Base-by-base conservation (phyloP, 2,797 vertebrate species). In the Taenioides sp. region DNA sequence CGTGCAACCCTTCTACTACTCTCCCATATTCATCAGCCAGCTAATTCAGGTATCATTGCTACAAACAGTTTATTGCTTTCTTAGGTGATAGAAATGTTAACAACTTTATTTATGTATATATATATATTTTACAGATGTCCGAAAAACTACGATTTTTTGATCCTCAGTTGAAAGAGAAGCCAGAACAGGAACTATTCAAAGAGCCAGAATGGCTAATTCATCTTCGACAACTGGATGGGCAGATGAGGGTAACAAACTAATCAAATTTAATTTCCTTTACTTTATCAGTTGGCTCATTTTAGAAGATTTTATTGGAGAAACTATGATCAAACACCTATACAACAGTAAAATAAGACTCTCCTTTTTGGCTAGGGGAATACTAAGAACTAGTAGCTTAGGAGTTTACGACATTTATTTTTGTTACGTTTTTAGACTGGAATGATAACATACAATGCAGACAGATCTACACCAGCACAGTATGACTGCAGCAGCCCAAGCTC, bases 101-200 rank as follows among this genome's bases (percentile, higher is more conserved):
- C 11, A 52, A 52, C 22, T 23, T 57, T 1, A 9, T 27, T 43
- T 65, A 3, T 75, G 22, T 31, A 7, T 34, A 34, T 34, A 34
- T 34, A 31, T 31, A 5, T 74, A 50, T 67, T 70, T 58, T n/a
- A 81, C 79, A 99, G 98, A 90, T 98, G 71, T 96, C 97, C 0
- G 95, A 95, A 59, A 96, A 95, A 75, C 87, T 99, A 37, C 92
- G 95, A 61, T 96, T 98, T 81, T 99, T 96, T 34, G 98, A 99
- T 86, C 97, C 97, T 2, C 97, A 99, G 90, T 90, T 98, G 73
- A 97, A 96, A 74, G 98, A 99, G 82, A 97, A 94, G 27, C 97
- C 97, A 0, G 98, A 99, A 40, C 95, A 97, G 89, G 98, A 98
- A 82, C 80, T 96, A 64, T 95, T 95, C 34, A 77, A 93, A 55